Percentiles rank a stretch among this genome's conserved stretches.
These are phyloP conservation scores for Acanthiza pusilla DNA, from an alignment of 2,797 vertebrate genomes.

Conservation along the genomic window DNA sequence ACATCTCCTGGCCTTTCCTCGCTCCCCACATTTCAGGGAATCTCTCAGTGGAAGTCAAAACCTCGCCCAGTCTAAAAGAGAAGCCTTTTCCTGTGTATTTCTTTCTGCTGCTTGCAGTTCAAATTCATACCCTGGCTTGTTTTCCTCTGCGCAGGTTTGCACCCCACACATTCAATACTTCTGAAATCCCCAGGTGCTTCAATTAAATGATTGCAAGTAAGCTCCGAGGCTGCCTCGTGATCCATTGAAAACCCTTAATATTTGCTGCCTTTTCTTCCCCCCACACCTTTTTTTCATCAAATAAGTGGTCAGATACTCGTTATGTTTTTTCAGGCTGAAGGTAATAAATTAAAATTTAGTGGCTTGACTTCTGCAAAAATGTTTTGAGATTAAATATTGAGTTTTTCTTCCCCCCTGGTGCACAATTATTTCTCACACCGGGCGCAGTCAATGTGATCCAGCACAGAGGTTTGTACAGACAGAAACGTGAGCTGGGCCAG, in stretches of 20 bases:
- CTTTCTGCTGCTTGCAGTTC: neutral
- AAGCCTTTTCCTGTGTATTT: neutral
- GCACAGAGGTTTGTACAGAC: neutral
- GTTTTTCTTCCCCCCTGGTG: neutral
- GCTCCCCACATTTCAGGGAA: neutral
- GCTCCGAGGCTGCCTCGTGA: neutral
- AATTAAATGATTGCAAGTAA: constrained; percentile 4
- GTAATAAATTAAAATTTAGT: neutral
- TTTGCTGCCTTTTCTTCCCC: neutral
- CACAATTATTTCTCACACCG: neutral
- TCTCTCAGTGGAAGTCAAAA: neutral
- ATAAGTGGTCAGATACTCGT: neutral
- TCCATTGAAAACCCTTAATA: neutral
- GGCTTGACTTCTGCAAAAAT: neutral
- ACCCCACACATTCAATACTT: neutral
- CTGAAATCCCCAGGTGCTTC: constrained; percentile 15
- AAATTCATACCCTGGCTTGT: neutral
- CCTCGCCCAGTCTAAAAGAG: neutral
- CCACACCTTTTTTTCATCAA: neutral
- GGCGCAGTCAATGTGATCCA: neutral
- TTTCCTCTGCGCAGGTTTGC: neutral
- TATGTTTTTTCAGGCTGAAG: neutral
- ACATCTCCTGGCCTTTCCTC: neutral
- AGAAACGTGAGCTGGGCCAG: neutral
- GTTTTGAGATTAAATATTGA: constrained; percentile 16